These are phyloP conservation scores for Carabus problematicus DNA, from an alignment of 2,888 invertebrate genomes.

Conservation along the genomic window DNA sequence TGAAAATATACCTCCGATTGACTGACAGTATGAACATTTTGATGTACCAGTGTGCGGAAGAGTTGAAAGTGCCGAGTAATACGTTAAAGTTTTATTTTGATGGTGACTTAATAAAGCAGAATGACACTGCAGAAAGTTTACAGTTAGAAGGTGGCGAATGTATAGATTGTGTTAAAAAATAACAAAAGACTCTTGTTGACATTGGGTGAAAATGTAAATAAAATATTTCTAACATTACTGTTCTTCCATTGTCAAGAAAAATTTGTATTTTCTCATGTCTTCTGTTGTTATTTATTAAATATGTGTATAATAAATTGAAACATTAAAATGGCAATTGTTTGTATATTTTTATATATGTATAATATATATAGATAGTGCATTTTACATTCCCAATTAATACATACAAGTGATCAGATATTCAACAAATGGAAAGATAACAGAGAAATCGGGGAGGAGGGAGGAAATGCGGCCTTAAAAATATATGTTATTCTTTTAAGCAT, in stretches of 20 bases:
- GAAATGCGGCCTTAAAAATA: slow-evolving; percentile 32
- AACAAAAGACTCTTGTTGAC: neutral
- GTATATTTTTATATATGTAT: slow-evolving; percentile 41
- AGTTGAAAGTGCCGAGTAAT: slow-evolving; percentile 57
- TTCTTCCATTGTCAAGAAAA: neutral
- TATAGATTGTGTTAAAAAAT: slow-evolving; percentile 56
- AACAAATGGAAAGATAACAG: slow-evolving; percentile 52
- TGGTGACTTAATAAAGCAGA: slow-evolving; percentile 61
- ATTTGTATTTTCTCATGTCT: slow-evolving; percentile 17
- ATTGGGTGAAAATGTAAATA: neutral
- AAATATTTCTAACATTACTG: neutral
- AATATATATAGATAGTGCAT: slow-evolving; percentile 56
- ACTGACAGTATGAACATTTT: slow-evolving; percentile 51
- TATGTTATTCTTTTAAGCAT: slow-evolving; percentile 34
- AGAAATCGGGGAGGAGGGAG: slow-evolving; percentile 37
- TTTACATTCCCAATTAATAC: slow-evolving; percentile 57
- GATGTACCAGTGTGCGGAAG: slow-evolving; percentile 62
- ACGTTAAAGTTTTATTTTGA: slow-evolving; percentile 64
- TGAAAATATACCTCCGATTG: slow-evolving; percentile 11
- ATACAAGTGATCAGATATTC: slow-evolving; percentile 56
- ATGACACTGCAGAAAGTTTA: slow-evolving; percentile 57
- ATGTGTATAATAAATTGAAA: slow-evolving; percentile 41
- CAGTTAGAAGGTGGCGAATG: slow-evolving; percentile 65
- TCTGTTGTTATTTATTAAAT: slow-evolving; percentile 27
- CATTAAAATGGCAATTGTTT: slow-evolving; percentile 43